Conservation (phyloP, 1,140 invertebrate genomes). For the Tetramorium parvispinum region DNA sequence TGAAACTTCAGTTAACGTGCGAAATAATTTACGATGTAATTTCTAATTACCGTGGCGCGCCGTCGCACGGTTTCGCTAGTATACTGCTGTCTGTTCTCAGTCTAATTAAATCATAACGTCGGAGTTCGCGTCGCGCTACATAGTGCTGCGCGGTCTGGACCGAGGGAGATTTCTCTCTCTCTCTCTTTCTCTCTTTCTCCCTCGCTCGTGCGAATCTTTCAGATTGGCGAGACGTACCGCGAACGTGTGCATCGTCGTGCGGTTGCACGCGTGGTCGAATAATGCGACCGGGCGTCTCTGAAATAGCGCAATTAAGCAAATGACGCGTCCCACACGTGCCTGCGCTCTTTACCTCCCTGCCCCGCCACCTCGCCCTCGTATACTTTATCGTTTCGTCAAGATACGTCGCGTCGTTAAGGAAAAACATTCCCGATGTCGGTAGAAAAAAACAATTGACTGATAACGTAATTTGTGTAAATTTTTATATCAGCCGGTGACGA, state of each 20-base stretch:
- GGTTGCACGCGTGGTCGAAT: slow-evolving; percentile 67
- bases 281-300: slow-evolving; percentile 66
- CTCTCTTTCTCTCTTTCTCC: not conserved
- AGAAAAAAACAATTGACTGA: not conserved
- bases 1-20: not conserved
- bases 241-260: slow-evolving; percentile 35
- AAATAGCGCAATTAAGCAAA: slow-evolving; percentile 77
- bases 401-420: not conserved
- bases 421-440: not conserved
- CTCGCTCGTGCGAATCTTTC: slow-evolving; percentile 41
- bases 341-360: slow-evolving; percentile 18
- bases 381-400: not conserved
- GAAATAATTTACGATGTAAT: slow-evolving; percentile 52
- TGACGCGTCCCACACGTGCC: slow-evolving; percentile 72
- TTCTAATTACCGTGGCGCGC: slow-evolving; percentile 42
- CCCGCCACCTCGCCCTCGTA: not conserved
- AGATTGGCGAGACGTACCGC: slow-evolving; percentile 12
- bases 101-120: slow-evolving; percentile 56
- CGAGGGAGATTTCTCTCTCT: slow-evolving; percentile 19
- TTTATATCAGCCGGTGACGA: not conserved
- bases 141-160: not conserved
- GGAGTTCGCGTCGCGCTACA: slow-evolving; percentile 5
- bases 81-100: slow-evolving; percentile 34
- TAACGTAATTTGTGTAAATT: not conserved
- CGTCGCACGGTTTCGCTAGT: slow-evolving; percentile 5